These are phyloP conservation scores for Epicampocera succincta DNA, from an alignment of 2,888 invertebrate species.

Conservation along the genomic window DNA sequence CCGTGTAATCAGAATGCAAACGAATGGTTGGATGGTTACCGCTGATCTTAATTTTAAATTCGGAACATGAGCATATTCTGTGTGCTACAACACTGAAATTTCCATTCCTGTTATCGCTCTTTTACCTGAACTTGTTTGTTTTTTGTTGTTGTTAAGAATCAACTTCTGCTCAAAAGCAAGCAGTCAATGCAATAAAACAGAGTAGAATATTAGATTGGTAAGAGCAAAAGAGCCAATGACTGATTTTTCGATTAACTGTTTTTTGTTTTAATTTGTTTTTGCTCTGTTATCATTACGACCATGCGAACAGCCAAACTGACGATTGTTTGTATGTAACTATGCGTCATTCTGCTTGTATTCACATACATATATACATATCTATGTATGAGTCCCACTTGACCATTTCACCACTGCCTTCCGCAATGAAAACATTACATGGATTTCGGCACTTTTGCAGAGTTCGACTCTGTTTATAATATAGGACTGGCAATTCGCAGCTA, in stretches of 20 bases:
- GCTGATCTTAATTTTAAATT: too few relatives aligned
- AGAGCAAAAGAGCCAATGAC: constrained; percentile 18
- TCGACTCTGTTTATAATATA: too few relatives aligned
- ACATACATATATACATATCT: background rate
- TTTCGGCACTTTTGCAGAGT: too few relatives aligned
- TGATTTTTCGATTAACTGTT: constrained; percentile 25
- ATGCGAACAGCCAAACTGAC: background rate
- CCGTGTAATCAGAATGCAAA: too few relatives aligned
- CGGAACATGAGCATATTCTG: too few relatives aligned
- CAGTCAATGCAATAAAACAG: background rate
- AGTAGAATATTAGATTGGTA: background rate
- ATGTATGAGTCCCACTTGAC: too few relatives aligned
- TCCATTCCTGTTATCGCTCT: constrained; percentile 2
- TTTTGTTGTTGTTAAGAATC: constrained; percentile 5
- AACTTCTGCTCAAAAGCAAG: background rate
- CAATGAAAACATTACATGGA: too few relatives aligned
- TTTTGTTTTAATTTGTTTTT: background rate
- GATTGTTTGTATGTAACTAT: too few relatives aligned
- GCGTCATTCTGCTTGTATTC: too few relatives aligned
- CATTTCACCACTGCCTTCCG: too few relatives aligned
- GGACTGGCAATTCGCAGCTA: too few relatives aligned
- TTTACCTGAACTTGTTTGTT: background rate
- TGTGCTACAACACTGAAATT: background rate
- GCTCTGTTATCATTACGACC: constrained; percentile 14
- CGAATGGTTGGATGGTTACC: too few relatives aligned